Evolutionary conservation across 2,113 vertebrate species (phyloP).

Genomic region (Hemicordylus capensis): DNA sequence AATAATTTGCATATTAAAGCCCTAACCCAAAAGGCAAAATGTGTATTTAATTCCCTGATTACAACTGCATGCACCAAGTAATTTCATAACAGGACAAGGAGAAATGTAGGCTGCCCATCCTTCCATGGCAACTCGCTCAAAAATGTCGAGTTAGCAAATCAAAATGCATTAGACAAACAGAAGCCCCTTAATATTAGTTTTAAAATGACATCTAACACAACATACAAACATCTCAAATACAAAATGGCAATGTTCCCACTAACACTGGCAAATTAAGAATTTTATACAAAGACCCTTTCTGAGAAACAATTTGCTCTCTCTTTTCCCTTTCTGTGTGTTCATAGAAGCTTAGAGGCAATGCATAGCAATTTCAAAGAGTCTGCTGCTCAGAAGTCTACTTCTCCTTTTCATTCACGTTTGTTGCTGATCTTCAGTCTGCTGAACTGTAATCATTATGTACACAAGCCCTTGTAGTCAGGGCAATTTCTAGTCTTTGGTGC

Average conservation of each 20-base stretch:
- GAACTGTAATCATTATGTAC: not conserved
- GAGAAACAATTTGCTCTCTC: not conserved
- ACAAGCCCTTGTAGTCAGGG: not conserved
- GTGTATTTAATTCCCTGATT: not conserved
- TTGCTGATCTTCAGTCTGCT: not conserved
- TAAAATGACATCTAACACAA: not conserved
- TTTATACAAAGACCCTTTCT: not conserved
- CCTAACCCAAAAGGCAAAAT: conserved; percentile 16
- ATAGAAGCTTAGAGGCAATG: not conserved
- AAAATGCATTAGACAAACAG: not conserved
- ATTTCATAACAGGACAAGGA: conserved; percentile 5
- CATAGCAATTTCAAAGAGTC: not conserved
- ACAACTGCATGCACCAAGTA: conserved; percentile 16
- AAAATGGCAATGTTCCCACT: not conserved
- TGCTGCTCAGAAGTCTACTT: not conserved
- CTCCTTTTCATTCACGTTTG: not conserved
- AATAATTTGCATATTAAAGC: conserved; percentile 45
- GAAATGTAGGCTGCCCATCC: conserved; percentile 20
- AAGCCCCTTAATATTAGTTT: not conserved
- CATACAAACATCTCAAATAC: not conserved
- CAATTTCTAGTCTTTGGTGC: conserved; percentile 4
- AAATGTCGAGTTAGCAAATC: not conserved
- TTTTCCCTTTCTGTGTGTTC: not conserved
- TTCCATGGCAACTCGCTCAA: not conserved
- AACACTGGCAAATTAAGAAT: not conserved